These are phyloP conservation scores for Syngnathoides biaculeatus DNA, from an alignment of 2,113 vertebrate genomes.

Conservation along the genomic window DNA sequence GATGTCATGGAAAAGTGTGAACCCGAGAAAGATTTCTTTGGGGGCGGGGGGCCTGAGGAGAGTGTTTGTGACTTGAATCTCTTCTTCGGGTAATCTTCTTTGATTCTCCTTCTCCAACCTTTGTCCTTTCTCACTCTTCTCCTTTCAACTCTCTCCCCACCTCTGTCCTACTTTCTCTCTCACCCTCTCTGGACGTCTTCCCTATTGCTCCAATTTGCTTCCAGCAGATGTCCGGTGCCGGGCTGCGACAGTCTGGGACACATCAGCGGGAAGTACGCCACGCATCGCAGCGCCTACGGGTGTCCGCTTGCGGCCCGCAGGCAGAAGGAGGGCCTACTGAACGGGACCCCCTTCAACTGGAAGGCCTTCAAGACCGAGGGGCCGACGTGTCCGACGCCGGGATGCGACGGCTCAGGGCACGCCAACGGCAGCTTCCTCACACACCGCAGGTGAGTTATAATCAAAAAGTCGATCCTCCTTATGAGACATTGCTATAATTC, in stretches of 20 bases:
- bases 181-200: background rate
- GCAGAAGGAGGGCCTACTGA: slow-evolving; percentile 92
- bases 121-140: slow-evolving; percentile 12
- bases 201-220: slow-evolving; percentile 3
- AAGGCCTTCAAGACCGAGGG: slow-evolving; percentile 94
- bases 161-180: background rate
- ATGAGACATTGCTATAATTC: background rate
- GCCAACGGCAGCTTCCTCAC: slow-evolving; percentile 98
- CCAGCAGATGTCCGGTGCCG: slow-evolving; percentile 87
- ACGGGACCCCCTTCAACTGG: slow-evolving; percentile 91
- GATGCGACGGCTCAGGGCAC: slow-evolving; percentile 92
- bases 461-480: background rate
- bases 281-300: slow-evolving; percentile 94
- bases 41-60: slow-evolving; percentile 28
- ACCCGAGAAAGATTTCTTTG: slow-evolving; percentile 14
- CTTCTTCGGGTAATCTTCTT: slow-evolving; percentile 12
- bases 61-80: slow-evolving; percentile 17
- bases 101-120: slow-evolving; percentile 17
- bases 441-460: slow-evolving; percentile 83
- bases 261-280: slow-evolving; percentile 96
- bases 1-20: slow-evolving; percentile 19
- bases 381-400: slow-evolving; percentile 89
- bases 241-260: slow-evolving; percentile 96
- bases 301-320: slow-evolving; percentile 90
- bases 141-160: background rate